Conservation (phyloP, 2,888 invertebrate genomes). For the Sminthurinus aureus region DNA sequence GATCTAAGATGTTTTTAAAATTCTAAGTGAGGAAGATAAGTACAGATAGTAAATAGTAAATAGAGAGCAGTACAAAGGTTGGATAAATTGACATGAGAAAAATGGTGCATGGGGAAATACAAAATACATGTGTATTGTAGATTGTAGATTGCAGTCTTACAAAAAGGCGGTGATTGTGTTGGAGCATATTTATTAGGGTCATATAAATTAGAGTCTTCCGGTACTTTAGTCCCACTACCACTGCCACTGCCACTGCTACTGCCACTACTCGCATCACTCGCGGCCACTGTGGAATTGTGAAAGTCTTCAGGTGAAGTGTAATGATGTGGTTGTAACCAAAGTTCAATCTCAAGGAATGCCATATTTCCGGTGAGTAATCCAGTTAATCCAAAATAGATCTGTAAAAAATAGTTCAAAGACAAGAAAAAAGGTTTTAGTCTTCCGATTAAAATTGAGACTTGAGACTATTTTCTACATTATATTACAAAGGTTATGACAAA, state of each 20-base stretch:
- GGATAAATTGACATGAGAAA: too few species aligned
- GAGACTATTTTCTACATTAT: too few species aligned
- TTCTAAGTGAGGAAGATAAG: too few species aligned
- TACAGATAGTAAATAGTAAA: too few species aligned
- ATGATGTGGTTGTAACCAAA: slow-evolving; percentile 17
- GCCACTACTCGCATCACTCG: not conserved
- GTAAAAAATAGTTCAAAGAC: slow-evolving; percentile 1
- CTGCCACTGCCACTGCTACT: not conserved
- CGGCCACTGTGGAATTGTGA: not conserved
- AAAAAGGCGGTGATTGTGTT: slow-evolving; percentile 27
- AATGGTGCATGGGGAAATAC: too few species aligned
- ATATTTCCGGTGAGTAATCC: slow-evolving; percentile 51
- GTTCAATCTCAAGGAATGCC: slow-evolving; percentile 41
- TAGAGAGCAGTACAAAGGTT: too few species aligned
- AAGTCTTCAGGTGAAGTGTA: not conserved
- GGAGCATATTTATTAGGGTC: not conserved
- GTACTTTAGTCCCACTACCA: not conserved
- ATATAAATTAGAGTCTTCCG: not conserved
- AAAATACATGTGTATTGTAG: not conserved
- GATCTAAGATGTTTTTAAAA: too few species aligned
- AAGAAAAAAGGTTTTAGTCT: too few species aligned
- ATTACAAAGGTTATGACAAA: too few species aligned
- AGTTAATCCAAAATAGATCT: slow-evolving; percentile 54
- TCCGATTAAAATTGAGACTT: too few species aligned
- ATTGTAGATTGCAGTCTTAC: slow-evolving; percentile 18